phyloP scores from a whole-genome alignment of 1,140 invertebrate genomes.

The Helicoverpa zea region DNA sequence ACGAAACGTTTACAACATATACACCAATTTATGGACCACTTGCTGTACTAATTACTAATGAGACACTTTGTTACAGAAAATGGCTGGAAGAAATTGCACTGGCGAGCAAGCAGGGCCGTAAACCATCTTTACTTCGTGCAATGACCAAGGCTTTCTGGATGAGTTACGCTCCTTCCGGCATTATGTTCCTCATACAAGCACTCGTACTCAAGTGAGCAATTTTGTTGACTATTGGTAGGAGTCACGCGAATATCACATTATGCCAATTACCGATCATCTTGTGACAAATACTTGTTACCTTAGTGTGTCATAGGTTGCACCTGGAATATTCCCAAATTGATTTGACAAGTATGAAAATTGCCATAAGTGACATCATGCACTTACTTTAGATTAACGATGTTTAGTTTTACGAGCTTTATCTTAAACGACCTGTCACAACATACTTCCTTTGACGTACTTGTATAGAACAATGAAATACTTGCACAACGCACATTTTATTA shows the following conservation, averaged over 20 bases:
- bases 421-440: too few relatives aligned
- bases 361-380: constrained; percentile 26
- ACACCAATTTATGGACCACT: constrained; percentile 13
- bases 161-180: constrained; percentile 82
- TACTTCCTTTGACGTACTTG: too few relatives aligned
- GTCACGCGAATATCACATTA: constrained; percentile 31
- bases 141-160: constrained; percentile 84
- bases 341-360: neutral
- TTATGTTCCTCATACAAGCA: constrained; percentile 83
- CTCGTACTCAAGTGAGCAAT: constrained; percentile 78
- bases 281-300: constrained; percentile 13
- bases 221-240: constrained; percentile 11
- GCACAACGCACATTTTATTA: constrained; percentile 44
- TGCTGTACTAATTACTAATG: constrained; percentile 36
- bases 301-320: constrained; percentile 3
- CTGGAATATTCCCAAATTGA: constrained; percentile 2
- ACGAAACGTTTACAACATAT: neutral
- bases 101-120: constrained; percentile 78
- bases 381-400: neutral
- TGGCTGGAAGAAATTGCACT: constrained; percentile 83
- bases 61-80: constrained; percentile 75
- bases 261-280: constrained; percentile 27
- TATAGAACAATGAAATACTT: too few relatives aligned
- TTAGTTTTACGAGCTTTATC: too few relatives aligned
- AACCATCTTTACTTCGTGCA: constrained; percentile 81